phyloP scores from a whole-genome alignment of 1,140 invertebrate species.

The Scaptomyza hsui region DNA sequence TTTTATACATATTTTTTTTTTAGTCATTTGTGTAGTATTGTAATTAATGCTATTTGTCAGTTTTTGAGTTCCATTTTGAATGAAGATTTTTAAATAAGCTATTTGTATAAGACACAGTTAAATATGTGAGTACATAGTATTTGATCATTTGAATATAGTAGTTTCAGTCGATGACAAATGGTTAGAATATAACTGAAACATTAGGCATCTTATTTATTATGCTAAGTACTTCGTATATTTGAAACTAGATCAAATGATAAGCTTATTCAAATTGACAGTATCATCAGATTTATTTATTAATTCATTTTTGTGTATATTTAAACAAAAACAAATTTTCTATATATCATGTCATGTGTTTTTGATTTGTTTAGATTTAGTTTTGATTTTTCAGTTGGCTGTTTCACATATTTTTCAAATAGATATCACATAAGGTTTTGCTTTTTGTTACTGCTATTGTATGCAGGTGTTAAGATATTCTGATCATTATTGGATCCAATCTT shows the following conservation, averaged over 20 bases:
- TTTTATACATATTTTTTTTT: too few species aligned
- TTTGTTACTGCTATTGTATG: constrained; percentile 43
- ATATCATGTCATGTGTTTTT: constrained; percentile 32
- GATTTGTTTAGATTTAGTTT: constrained; percentile 30
- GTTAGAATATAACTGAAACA: constrained; percentile 1
- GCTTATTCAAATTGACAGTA: too few species aligned
- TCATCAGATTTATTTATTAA: too few species aligned
- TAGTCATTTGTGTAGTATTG: too few species aligned
- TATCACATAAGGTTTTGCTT: constrained; percentile 81
- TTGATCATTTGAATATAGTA: too few species aligned
- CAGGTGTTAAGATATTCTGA: constrained; percentile 18
- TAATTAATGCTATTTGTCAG: too few species aligned
- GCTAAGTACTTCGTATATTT: constrained; percentile 22
- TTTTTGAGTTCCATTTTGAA: constrained; percentile 4
- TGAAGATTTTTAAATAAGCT: constrained; percentile 4
- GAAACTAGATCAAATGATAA: too few species aligned
- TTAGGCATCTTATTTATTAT: constrained; percentile 16
- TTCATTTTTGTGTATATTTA: constrained; percentile 16
- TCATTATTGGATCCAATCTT: constrained; percentile 36
- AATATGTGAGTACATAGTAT: not conserved
- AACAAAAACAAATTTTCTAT: too few species aligned
- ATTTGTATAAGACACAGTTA: constrained; percentile 1
- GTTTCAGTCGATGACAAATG: too few species aligned
- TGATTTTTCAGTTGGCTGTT: constrained; percentile 50
- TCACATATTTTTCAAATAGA: constrained; percentile 82